Conservation (phyloP, 2,888 invertebrate genomes). For the Horisme vitalbata region DNA sequence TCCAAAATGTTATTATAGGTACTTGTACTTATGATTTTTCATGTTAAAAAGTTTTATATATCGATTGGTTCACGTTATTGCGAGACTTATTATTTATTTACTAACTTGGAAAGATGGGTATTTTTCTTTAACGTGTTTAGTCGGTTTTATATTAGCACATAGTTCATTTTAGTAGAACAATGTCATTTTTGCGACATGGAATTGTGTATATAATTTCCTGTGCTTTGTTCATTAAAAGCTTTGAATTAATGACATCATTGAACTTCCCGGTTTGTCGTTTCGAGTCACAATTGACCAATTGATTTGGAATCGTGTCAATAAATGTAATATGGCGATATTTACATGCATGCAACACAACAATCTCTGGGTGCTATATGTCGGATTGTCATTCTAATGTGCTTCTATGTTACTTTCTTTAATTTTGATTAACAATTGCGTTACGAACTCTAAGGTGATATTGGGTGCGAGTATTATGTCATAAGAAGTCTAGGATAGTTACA, state of each 20-base stretch:
- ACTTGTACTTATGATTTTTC: too few relatives aligned
- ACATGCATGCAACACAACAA: slow-evolving; percentile 18
- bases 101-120: too few relatives aligned
- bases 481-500: slow-evolving; percentile 26
- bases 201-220: slow-evolving; percentile 7
- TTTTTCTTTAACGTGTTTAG: too few relatives aligned
- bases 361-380: slow-evolving; percentile 1
- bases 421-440: not conserved
- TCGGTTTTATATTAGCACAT: too few relatives aligned
- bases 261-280: slow-evolving; percentile 20
- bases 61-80: too few relatives aligned
- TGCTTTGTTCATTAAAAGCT: slow-evolving; percentile 16
- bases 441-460: not conserved
- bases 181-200: not conserved
- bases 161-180: slow-evolving; percentile 2
- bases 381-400: not conserved
- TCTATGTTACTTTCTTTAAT: not conserved
- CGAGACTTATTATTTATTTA: too few relatives aligned
- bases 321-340: slow-evolving; percentile 1
- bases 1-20: too few relatives aligned
- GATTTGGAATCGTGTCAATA: slow-evolving; percentile 27
- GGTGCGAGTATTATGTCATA: not conserved
- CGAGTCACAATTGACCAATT: slow-evolving; percentile 32
- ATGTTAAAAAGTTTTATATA: too few relatives aligned
- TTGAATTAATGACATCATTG: slow-evolving; percentile 33